Conservation (phyloP, 2,888 invertebrate species). For the Apodemia duryi region DNA sequence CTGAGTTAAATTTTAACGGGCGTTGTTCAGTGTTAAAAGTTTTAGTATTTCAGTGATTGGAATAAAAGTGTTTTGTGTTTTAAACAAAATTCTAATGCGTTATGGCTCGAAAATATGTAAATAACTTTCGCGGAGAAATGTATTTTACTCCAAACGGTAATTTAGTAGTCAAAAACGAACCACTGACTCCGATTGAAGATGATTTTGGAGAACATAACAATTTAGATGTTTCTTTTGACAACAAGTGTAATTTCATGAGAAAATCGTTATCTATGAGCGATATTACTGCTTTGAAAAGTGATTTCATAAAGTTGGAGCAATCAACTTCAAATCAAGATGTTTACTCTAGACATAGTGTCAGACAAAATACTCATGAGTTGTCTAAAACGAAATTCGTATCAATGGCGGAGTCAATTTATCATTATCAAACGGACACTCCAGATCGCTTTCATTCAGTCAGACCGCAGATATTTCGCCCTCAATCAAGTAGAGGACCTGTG, state of each 20-base stretch:
- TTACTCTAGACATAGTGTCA: conserved; percentile 40
- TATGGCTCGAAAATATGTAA: conserved; percentile 59
- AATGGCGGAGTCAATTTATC: conserved; percentile 79
- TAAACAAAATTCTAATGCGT: not conserved
- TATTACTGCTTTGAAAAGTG: conserved; percentile 47
- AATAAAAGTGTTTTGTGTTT: conserved; percentile 12
- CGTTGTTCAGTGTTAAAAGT: conserved; percentile 15
- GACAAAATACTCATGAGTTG: conserved; percentile 41
- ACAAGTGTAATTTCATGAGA: conserved; percentile 46
- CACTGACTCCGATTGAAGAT: conserved; percentile 54
- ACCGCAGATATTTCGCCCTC: conserved; percentile 46
- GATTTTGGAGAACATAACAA: conserved; percentile 54
- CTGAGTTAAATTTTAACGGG: conserved; percentile 25
- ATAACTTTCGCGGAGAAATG: conserved; percentile 59
- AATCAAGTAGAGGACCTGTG: conserved; percentile 38
- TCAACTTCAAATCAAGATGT: conserved; percentile 38
- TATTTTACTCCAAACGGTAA: conserved; percentile 49
- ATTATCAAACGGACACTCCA: conserved; percentile 79
- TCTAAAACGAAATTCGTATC: conserved; percentile 74
- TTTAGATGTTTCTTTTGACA: conserved; percentile 46
- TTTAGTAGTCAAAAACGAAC: conserved; percentile 56
- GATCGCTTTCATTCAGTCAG: conserved; percentile 70
- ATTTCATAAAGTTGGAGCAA: conserved; percentile 42
- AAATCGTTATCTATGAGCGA: conserved; percentile 68
- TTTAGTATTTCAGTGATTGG: not conserved